Base-by-base conservation (phyloP, 2,797 vertebrate genomes). In the Neostethus bicornis region DNA sequence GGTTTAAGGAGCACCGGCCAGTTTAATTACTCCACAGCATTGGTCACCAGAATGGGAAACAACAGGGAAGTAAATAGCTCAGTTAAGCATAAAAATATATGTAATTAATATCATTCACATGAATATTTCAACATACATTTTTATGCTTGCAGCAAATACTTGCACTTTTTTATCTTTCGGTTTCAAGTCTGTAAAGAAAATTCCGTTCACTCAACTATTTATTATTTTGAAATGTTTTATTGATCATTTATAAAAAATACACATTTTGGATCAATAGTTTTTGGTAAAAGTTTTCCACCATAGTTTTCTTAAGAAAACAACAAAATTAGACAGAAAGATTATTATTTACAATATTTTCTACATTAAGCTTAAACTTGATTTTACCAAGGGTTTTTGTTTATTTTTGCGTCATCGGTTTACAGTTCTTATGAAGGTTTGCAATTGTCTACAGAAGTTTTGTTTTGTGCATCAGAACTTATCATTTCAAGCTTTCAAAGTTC, bases 1-100 rank as follows among this genome's bases (percentile, higher is more conserved):
- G 0, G 96, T 98, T 17, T 98, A 91, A 96, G 26, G 62, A 51
- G 24, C 14, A 13, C 13, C 8, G 68, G 65, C 55, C 31, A 9
- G 11, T 58, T 51, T 10, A 43, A 20, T 1, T 35, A 26, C 44
- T 19, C 32, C 20, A 10, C 19, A 42, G 37, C 51, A 31, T 46
- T 29, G 52, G 51, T 56, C 43, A 39, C 57, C 38, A 47, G 34
- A 8, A n/a, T 35, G 7, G 34, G 61, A 66, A 63, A 45, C 1
- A 11, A 48, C 12, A 7, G 29, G 24, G 43, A 58, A 24, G 52
- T 7, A 39, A 55, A 38, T 1, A 4, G 10, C 48, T 53, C 1
- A 8, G 47, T 20, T 14, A 5, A 67, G 48, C 10, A 17, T 32
- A 35, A 8, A 42, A 37, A 60, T 61, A 55, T 2, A 29, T 29